Evolutionary conservation across 2,113 vertebrate species (phyloP).

Genomic region (Sciurus niger): DNA sequence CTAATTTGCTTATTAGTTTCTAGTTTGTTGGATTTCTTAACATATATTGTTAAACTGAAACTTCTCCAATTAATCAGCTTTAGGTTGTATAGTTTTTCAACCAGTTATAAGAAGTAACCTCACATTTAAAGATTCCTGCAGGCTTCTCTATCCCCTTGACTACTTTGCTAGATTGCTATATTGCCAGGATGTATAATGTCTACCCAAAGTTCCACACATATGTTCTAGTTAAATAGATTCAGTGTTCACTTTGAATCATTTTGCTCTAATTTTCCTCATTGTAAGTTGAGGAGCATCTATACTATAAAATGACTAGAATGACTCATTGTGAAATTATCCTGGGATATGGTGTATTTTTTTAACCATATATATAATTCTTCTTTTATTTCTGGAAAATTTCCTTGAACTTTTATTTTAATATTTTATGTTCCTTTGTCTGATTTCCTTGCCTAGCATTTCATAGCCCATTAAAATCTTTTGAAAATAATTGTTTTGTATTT

Average conservation of each 20-base stretch:
- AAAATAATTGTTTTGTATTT: neutral
- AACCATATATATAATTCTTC: neutral
- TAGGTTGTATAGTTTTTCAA: neutral
- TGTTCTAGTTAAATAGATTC: conserved; percentile 23
- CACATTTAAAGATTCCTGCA: neutral
- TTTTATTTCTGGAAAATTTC: neutral
- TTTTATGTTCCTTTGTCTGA: conserved; percentile 20
- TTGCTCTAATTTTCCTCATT: neutral
- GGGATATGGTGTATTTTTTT: neutral
- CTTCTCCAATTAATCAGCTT: neutral
- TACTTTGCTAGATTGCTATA: neutral
- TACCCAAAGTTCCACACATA: neutral
- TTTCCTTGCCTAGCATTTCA: neutral
- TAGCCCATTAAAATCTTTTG: neutral
- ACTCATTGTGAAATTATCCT: neutral
- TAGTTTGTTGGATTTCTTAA: neutral
- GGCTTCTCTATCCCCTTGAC: neutral
- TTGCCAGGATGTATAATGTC: neutral
- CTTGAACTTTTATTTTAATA: conserved; percentile 8
- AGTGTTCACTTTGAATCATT: neutral
- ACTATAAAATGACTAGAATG: neutral
- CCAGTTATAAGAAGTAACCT: neutral
- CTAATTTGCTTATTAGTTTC: neutral
- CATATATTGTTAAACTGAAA: neutral
- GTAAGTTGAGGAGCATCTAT: neutral